Percentiles rank a stretch among this genome's conserved stretches.
These are phyloP conservation scores for Spisula solida DNA, from an alignment of 2,888 invertebrate genomes.

Conservation along the genomic window DNA sequence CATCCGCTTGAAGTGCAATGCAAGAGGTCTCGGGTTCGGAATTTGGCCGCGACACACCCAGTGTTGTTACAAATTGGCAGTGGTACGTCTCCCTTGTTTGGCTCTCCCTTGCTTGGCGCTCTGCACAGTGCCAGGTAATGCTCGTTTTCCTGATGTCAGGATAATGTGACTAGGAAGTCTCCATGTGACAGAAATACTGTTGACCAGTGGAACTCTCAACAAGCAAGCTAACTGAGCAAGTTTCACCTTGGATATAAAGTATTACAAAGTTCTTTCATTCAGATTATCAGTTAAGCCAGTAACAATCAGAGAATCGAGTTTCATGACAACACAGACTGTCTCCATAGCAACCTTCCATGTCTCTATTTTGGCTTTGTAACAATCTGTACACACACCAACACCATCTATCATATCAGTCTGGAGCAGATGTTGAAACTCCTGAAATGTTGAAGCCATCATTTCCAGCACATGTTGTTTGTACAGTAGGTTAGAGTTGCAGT, in stretches of 20 bases:
- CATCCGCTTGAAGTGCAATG: no score
- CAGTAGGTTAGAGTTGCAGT: neutral
- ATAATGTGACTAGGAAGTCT: no score
- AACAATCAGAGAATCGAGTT: conserved; percentile 54
- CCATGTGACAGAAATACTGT: no score
- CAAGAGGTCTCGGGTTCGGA: no score
- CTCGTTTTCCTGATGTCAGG: no score
- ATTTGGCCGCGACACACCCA: no score
- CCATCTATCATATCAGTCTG: neutral
- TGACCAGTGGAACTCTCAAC: no score
- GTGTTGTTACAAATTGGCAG: no score
- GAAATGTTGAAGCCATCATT: conserved; percentile 23
- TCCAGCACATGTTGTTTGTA: conserved; percentile 24
- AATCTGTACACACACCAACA: conserved; percentile 43
- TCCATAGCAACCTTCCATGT: conserved; percentile 61
- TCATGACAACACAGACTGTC: conserved; percentile 42
- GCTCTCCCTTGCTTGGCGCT: no score
- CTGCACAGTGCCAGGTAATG: no score
- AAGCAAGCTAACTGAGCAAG: no score
- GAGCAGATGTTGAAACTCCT: neutral
- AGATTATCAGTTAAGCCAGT: conserved; percentile 59
- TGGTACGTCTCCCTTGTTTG: no score
- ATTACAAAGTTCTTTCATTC: neutral
- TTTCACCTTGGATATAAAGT: neutral
- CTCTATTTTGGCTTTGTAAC: conserved; percentile 52